Evolutionary conservation across 2,888 invertebrate genomes (phyloP).

Genomic region (Drosophila mimica): DNA sequence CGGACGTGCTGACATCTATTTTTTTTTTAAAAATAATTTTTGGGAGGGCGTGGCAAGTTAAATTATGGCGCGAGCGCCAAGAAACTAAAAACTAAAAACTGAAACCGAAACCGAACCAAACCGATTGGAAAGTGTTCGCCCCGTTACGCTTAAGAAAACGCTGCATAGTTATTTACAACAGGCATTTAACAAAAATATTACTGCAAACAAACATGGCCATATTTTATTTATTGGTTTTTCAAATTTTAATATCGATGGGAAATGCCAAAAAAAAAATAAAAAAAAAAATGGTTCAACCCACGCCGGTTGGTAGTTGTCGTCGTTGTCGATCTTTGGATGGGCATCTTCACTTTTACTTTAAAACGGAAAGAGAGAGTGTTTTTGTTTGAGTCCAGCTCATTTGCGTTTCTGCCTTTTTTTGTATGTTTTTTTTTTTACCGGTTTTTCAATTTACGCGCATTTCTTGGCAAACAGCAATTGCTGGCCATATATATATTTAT

Average conservation of each 20-base stretch:
- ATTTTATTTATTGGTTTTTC: slow-evolving; percentile 21
- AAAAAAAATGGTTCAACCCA: slow-evolving; percentile 28
- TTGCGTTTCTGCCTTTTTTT: slow-evolving; percentile 55
- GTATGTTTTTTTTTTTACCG: slow-evolving; percentile 67
- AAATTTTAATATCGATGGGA: slow-evolving; percentile 19
- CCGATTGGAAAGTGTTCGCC: slow-evolving; percentile 75
- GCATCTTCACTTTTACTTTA: slow-evolving; percentile 81
- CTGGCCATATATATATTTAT: slow-evolving; percentile 19
- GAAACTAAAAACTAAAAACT: slow-evolving; percentile 38
- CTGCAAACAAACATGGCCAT: slow-evolving; percentile 2
- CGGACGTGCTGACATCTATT: slow-evolving; percentile 60
- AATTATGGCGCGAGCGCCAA: slow-evolving; percentile 65
- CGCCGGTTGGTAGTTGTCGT: slow-evolving; percentile 23
- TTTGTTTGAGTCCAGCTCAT: slow-evolving; percentile 58
- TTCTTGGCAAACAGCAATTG: slow-evolving; percentile 50
- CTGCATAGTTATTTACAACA: slow-evolving; percentile 28
- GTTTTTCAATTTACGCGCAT: slow-evolving; percentile 65
- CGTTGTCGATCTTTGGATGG: slow-evolving; percentile 19
- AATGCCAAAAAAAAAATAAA: slow-evolving; percentile 11
- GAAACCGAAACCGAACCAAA: slow-evolving; percentile 4
- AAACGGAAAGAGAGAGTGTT: slow-evolving; percentile 82
- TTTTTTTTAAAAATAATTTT: slow-evolving; percentile 3
- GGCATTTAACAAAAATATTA: slow-evolving; percentile 24
- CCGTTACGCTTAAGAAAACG: slow-evolving; percentile 41
- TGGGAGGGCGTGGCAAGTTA: slow-evolving; percentile 65